These are phyloP conservation scores for Hippopotamyrus pictus DNA, from an alignment of 2,797 vertebrate genomes.

Conservation along the genomic window DNA sequence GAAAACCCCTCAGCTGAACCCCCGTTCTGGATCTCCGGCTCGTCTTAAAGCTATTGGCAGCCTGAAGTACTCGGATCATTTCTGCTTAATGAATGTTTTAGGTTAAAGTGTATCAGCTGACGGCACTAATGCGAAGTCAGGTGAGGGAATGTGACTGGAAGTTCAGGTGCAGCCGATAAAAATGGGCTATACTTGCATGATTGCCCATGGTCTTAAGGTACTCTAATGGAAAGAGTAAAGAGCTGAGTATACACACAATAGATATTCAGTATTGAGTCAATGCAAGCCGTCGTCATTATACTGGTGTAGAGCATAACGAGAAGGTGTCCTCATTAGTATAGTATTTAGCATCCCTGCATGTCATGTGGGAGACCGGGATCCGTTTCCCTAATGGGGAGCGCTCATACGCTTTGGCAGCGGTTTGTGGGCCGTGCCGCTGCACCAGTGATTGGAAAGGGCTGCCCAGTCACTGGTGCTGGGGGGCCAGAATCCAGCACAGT, in stretches of 20 bases:
- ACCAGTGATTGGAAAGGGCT: background rate
- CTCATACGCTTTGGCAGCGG: background rate
- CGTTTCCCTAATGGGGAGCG: background rate
- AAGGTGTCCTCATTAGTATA: background rate
- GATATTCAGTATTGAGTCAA: background rate
- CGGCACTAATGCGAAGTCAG: background rate
- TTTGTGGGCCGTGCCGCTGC: background rate
- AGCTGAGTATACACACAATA: conserved; percentile 52
- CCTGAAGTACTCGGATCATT: background rate
- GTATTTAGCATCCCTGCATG: background rate
- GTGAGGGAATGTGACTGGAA: background rate
- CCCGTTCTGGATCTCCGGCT: background rate
- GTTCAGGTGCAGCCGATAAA: background rate
- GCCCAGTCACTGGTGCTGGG: background rate
- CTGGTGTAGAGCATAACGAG: background rate
- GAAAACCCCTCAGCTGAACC: background rate
- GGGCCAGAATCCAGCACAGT: background rate
- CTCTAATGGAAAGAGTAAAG: conserved; percentile 27
- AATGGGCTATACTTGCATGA: background rate
- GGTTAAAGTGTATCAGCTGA: background rate
- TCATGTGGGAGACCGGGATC: background rate
- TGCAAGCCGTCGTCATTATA: background rate
- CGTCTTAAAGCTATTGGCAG: background rate
- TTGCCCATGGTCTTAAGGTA: background rate
- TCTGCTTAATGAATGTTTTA: background rate